A percentile compares a stretch with the other conserved stretches of the same genome.
Conservation (phyloP, 2,888 invertebrate genomes). For the Mimas tiliae region DNA sequence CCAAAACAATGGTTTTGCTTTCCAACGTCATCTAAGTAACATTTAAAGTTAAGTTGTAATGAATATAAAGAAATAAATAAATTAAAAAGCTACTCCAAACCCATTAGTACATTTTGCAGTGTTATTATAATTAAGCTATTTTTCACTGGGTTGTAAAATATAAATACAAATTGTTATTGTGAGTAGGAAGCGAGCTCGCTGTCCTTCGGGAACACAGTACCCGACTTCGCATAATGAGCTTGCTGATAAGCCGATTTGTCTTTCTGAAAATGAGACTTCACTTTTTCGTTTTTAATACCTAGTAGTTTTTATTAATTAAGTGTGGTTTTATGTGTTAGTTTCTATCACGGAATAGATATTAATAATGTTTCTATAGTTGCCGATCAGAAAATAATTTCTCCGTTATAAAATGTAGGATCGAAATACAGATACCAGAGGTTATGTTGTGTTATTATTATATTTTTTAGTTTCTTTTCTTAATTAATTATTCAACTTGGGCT, state of each 20-base stretch:
- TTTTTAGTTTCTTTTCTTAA: too few species aligned
- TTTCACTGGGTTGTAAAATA: conserved; percentile 12
- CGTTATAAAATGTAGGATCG: too few species aligned
- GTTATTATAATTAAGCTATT: conserved; percentile 16
- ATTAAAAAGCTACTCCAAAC: background rate
- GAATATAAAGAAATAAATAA: background rate
- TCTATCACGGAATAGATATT: too few species aligned
- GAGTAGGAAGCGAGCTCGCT: conserved; percentile 34
- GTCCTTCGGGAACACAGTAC: conserved; percentile 42
- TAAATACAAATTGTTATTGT: conserved; percentile 45
- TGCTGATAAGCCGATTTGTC: conserved; percentile 61
- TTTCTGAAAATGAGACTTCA: conserved; percentile 43
- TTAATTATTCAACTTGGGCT: too few species aligned
- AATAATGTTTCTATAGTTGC: too few species aligned
- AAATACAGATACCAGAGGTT: too few species aligned
- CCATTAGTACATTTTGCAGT: background rate
- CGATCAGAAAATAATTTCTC: too few species aligned
- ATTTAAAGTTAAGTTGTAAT: background rate
- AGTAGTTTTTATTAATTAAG: conserved; percentile 22
- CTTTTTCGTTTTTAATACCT: conserved; percentile 37
- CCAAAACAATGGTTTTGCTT: background rate
- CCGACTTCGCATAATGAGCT: conserved; percentile 51
- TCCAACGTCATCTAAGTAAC: background rate
- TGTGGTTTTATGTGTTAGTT: background rate
- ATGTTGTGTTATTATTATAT: too few species aligned